Conservation (phyloP, 2,113 vertebrate genomes). For the Pandion haliaetus region DNA sequence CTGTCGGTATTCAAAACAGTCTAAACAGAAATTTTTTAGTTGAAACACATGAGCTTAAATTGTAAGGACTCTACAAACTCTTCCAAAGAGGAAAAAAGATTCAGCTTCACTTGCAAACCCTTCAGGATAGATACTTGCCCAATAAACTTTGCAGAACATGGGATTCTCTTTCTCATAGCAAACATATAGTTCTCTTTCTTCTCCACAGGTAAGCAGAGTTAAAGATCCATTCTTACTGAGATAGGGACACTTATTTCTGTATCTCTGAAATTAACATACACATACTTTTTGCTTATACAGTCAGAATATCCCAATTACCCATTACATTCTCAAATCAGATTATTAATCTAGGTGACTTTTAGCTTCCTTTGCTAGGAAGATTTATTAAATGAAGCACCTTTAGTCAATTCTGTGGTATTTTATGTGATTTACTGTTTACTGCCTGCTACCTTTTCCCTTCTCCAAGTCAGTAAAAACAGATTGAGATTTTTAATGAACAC, state of each 20-base stretch:
- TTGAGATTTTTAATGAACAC: not conserved
- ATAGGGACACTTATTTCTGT: not conserved
- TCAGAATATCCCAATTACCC: not conserved
- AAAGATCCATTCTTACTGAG: not conserved
- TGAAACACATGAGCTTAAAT: not conserved
- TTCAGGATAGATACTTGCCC: not conserved
- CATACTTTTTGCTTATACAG: not conserved
- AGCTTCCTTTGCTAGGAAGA: not conserved
- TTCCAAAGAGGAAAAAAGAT: not conserved
- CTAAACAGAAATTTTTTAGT: fast-evolving
- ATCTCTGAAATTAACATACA: not conserved
- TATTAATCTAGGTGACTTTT: not conserved
- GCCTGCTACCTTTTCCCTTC: not conserved
- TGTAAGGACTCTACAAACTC: not conserved
- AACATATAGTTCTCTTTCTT: not conserved
- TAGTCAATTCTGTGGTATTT: not conserved
- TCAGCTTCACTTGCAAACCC: not conserved
- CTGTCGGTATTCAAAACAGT: not conserved
- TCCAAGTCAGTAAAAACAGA: not conserved
- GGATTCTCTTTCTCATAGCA: not conserved
- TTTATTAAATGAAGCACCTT: not conserved
- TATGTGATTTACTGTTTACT: not conserved
- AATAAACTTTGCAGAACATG: not conserved
- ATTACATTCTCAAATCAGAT: not conserved
- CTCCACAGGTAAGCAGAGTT: not conserved